Base-by-base conservation (phyloP, 2,797 vertebrate species). In the Neoniphon sammara region DNA sequence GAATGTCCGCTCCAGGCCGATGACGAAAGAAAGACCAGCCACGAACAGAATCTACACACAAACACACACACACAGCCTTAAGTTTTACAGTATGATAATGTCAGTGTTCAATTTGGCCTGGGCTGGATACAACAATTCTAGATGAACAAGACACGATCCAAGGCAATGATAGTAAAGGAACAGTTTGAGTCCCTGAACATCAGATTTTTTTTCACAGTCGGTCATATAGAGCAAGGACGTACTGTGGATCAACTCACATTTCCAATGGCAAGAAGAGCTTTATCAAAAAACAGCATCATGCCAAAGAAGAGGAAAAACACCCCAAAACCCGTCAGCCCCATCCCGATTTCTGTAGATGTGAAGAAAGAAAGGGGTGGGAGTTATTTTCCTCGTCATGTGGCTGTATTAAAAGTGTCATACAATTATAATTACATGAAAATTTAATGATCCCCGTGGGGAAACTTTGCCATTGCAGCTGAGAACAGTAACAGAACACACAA, bases 1-100 rank as follows among this genome's bases (percentile, higher is more conserved):
- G 91, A 98, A 97, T 0, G 97, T 99, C 57, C 97, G 95, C 92
- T 99, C 97, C 89, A 98, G 93, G 53, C 97, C 97, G 0, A 99
- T 99, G 83, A 98, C 97, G 70, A 99, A 99, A 17, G 97, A 96
- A 85, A 99, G 91, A 30, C 97, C 97, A 17, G 95, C 95, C 75
- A 99, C 96, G 84, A 99, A 99, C 83, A 99, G 94, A 80, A 99
- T 97, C 97, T 99, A 83, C 20, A 66, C 5, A 17, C 23, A 4
- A 15, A 68, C 31, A 21, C 34, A 68, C 0, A 50, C 9, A 66
- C n/a, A 17, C 20, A 12, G 46, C 7, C 7, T 21, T 7, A 52
- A 30, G 23, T 56, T 56, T 25, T 56, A 21, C 23, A 18, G n/a
- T 4, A 25, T 15, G 30, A 34, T 27, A 4, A 57, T 18, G 55